Conservation (phyloP, 2,113 vertebrate genomes). For the Pogona vitticeps region DNA sequence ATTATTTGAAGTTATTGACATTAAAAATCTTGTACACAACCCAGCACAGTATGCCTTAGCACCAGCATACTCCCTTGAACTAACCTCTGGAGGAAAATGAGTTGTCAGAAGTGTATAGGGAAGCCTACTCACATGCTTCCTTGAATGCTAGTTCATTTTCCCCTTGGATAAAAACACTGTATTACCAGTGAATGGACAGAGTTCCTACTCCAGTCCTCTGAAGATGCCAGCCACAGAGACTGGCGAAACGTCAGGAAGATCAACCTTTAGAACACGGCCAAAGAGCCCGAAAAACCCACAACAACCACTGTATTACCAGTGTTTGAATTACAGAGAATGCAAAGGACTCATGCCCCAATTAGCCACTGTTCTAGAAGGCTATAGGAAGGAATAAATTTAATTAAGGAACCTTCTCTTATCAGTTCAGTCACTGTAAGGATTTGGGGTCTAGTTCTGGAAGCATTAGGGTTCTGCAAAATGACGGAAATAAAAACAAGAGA, state of each 20-base stretch:
- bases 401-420: background rate
- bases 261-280: too few relatives aligned
- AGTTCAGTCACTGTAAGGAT: background rate
- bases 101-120: background rate
- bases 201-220: too few relatives aligned
- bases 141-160: background rate
- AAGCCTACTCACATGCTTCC: background rate
- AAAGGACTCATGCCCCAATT: background rate
- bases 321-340: background rate
- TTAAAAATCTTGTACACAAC: background rate
- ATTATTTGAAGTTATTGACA: conserved; percentile 33
- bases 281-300: too few relatives aligned
- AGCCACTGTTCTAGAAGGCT: background rate
- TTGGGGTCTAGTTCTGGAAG: background rate
- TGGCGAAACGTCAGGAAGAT: too few relatives aligned
- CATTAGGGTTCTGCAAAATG: background rate
- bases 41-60: background rate
- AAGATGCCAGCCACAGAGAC: too few relatives aligned
- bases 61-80: background rate
- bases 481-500: background rate
- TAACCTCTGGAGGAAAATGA: background rate
- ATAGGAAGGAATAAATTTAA: background rate
- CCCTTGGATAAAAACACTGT: background rate
- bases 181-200: too few relatives aligned
- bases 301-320: too few relatives aligned